These are phyloP conservation scores for Cyrtonyx montezumae DNA, from an alignment of 2,113 vertebrate species.

Conservation along the genomic window DNA sequence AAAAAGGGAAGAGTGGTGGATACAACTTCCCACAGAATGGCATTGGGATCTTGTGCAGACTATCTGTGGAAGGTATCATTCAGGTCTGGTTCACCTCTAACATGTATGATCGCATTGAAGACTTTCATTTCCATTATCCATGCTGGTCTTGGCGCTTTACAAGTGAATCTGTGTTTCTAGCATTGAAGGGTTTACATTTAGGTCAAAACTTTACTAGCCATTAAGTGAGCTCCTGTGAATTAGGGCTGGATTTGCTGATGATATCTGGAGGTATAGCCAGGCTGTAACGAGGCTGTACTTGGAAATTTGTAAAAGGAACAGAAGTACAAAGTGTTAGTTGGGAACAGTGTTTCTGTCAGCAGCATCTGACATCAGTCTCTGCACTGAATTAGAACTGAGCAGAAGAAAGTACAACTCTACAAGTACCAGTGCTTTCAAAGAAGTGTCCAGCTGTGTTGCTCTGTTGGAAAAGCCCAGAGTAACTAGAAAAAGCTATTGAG, in stretches of 20 bases:
- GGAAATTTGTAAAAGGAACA: neutral
- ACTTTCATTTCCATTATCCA: neutral
- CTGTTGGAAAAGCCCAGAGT: neutral
- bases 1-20: neutral
- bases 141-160: neutral
- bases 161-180: neutral
- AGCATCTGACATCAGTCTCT: neutral
- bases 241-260: neutral
- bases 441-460: neutral
- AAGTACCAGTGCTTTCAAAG: neutral
- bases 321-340: neutral
- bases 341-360: neutral
- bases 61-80: neutral
- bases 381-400: neutral
- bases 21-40: neutral
- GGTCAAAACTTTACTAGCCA: neutral
- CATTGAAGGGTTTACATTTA: neutral
- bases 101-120: neutral
- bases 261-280: neutral
- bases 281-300: neutral
- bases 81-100: neutral
- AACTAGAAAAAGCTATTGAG: neutral
- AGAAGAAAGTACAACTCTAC: neutral
- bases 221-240: neutral
- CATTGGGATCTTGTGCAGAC: neutral